phyloP scores from a whole-genome alignment of 37 sponge, comb jelly and placozoan genomes.

The Diacarnus erythraeanus region DNA sequence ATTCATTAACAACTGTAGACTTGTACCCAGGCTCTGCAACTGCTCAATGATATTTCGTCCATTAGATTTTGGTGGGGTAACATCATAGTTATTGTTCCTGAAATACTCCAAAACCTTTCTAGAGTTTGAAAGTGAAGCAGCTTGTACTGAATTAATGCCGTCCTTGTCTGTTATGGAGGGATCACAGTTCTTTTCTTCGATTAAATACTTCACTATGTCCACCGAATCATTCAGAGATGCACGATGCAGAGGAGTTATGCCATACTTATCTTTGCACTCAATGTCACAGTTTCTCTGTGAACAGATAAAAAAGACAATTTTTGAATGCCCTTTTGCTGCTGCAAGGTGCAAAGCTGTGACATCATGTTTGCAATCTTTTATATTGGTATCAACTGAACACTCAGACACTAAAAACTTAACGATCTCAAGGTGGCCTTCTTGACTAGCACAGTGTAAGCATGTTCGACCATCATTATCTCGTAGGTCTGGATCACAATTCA shows the following conservation, averaged over 20 bases:
- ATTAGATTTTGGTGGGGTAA: neutral
- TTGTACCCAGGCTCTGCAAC: neutral
- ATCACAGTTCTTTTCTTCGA: constrained; percentile 24
- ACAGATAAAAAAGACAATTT: constrained; percentile 14
- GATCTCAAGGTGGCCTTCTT: constrained; percentile 48
- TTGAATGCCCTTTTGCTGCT: constrained; percentile 14
- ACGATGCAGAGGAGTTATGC: constrained; percentile 39
- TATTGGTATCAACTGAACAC: neutral
- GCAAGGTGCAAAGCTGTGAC: constrained; percentile 33
- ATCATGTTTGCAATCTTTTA: neutral
- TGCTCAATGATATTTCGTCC: neutral
- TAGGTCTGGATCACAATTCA: constrained; percentile 23
- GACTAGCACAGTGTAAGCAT: constrained; percentile 35
- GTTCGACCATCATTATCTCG: constrained; percentile 42
- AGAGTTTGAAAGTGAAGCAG: constrained; percentile 12
- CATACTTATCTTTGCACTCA: constrained; percentile 2
- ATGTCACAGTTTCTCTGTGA: constrained; percentile 2
- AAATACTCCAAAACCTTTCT: neutral
- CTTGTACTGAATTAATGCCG: constrained; percentile 12
- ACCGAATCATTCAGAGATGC: constrained; percentile 23
- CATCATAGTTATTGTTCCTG: neutral
- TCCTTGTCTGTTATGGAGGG: neutral
- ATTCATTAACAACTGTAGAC: too few species aligned
- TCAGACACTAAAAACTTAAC: constrained; percentile 33
- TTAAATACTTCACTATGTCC: constrained; percentile 24